phyloP scores from a whole-genome alignment of 2,113 vertebrate genomes.

The Mesembrinibis cayennensis region DNA sequence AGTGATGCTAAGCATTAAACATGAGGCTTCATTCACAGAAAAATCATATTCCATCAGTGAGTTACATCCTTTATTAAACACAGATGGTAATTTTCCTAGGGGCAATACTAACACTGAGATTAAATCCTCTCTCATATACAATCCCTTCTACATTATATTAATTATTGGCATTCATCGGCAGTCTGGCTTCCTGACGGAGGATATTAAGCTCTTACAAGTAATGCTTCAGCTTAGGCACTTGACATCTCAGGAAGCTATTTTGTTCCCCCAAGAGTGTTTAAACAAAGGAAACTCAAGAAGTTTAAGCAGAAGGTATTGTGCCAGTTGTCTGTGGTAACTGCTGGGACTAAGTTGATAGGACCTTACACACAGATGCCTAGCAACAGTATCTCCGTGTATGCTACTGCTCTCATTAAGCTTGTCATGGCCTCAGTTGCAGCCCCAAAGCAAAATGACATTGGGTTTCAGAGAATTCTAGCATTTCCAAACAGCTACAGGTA shows the following conservation, averaged over 20 bases:
- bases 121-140: neutral
- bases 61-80: neutral
- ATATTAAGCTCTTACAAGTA: neutral
- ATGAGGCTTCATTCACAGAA: neutral
- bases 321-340: neutral
- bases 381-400: neutral
- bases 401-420: neutral
- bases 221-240: neutral
- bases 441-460: neutral
- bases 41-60: neutral
- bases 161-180: neutral
- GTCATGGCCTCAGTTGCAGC: neutral
- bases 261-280: neutral
- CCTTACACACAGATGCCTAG: neutral
- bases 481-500: neutral
- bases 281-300: slow-evolving; percentile 19
- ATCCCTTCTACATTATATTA: neutral
- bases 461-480: neutral
- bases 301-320: neutral
- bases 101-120: neutral
- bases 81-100: neutral
- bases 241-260: neutral
- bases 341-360: neutral
- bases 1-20: neutral
- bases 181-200: neutral